A percentile compares a stretch with the other conserved stretches of the same genome.
Evolutionary conservation across 2,797 vertebrate genomes (phyloP).

Genomic region (Lycodopsis pacificus): DNA sequence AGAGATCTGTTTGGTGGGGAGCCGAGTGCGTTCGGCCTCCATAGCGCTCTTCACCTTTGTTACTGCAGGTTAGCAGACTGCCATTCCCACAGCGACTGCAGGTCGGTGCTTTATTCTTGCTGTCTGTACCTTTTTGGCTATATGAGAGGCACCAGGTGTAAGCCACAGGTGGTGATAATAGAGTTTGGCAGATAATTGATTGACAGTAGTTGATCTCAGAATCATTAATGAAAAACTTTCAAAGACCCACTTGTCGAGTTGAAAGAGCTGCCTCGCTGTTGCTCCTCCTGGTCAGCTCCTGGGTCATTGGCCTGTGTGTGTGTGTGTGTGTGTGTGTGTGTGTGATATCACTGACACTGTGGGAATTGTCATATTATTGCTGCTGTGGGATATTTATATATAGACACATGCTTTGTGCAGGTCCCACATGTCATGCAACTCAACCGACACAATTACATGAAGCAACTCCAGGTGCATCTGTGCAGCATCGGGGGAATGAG

Average conservation of each 20-base stretch:
- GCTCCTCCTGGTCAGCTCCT: neutral
- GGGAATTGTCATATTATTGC: constrained; percentile 21
- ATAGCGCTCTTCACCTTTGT: neutral
- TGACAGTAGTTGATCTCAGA: neutral
- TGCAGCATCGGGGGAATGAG: constrained; percentile 27
- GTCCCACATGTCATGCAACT: constrained; percentile 15
- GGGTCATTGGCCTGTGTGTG: too few species aligned
- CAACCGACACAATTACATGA: constrained; percentile 37
- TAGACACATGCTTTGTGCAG: constrained; percentile 23
- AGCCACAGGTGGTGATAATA: neutral
- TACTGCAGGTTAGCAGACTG: constrained; percentile 10
- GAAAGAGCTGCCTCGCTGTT: constrained; percentile 2
- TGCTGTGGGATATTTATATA: constrained; percentile 58
- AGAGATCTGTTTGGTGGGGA: constrained; percentile 14
- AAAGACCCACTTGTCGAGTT: neutral
- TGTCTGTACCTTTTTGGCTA: neutral
- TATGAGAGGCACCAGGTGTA: neutral
- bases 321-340: neutral
- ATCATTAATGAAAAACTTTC: neutral
- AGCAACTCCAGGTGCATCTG: constrained; percentile 26
- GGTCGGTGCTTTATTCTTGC: neutral
- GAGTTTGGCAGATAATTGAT: neutral
- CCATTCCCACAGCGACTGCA: neutral
- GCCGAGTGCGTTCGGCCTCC: constrained; percentile 13
- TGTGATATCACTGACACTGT: constrained; percentile 31